These are phyloP conservation scores for Chrysolina haemoptera DNA, from an alignment of 2,888 invertebrate species.

Conservation along the genomic window DNA sequence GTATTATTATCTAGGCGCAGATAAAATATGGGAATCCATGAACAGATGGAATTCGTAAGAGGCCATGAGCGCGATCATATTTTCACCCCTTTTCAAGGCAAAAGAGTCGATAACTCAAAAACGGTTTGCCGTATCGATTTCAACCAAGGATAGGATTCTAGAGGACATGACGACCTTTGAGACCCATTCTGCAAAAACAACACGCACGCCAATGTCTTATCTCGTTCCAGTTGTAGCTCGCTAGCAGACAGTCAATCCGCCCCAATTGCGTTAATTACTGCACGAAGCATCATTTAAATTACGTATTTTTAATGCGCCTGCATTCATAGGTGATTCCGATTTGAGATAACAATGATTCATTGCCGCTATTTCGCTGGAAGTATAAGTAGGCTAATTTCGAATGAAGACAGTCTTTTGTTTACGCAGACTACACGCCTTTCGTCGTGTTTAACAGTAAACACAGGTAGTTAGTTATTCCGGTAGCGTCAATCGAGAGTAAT, in stretches of 20 bases:
- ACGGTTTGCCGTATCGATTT: too few relatives aligned
- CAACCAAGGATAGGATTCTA: too few relatives aligned
- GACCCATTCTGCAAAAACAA: not conserved
- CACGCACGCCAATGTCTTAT: not conserved
- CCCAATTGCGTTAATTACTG: conserved; percentile 15
- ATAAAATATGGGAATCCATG: too few relatives aligned
- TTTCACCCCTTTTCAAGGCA: too few relatives aligned
- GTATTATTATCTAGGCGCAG: too few relatives aligned
- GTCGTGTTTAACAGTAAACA: conserved; percentile 14
- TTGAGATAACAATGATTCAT: conserved; percentile 18
- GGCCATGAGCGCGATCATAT: too few relatives aligned
- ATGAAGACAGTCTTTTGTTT: conserved; percentile 13
- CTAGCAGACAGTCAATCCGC: not conserved
- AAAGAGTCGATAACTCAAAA: too few relatives aligned
- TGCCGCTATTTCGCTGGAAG: conserved; percentile 8
- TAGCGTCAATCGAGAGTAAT: not conserved
- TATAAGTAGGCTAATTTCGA: conserved; percentile 18
- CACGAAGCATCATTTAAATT: not conserved
- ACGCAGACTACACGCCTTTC: not conserved
- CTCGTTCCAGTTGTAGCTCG: not conserved
- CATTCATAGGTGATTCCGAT: conserved; percentile 2
- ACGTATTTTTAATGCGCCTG: not conserved
- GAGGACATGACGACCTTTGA: too few relatives aligned
- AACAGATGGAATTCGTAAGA: too few relatives aligned
- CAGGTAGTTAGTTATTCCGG: conserved; percentile 1